phyloP scores from a whole-genome alignment of 2,797 vertebrate species.

The Lagorchestes hirsutus region DNA sequence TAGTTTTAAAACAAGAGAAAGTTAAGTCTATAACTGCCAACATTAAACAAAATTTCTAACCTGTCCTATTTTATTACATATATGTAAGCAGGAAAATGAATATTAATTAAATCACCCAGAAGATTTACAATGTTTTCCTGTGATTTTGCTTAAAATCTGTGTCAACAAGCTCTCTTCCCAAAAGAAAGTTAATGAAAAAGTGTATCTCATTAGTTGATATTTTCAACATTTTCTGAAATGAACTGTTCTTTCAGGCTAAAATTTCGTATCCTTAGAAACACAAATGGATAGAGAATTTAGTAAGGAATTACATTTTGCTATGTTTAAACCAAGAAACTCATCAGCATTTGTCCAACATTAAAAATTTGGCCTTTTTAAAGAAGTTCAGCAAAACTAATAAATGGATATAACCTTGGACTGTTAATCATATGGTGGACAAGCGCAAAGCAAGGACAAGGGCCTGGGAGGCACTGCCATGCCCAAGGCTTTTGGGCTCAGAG shows the following conservation, averaged over 20 bases:
- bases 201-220: slow-evolving; percentile 47
- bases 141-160: slow-evolving; percentile 48
- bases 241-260: slow-evolving; percentile 51
- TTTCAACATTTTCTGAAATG: slow-evolving; percentile 46
- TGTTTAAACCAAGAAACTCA: slow-evolving; percentile 36
- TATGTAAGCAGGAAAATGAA: slow-evolving; percentile 60
- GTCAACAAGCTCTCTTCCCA: slow-evolving; percentile 49
- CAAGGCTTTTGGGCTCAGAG: too few relatives aligned
- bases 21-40: slow-evolving; percentile 32
- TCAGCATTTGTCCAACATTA: slow-evolving; percentile 34
- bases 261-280: not conserved
- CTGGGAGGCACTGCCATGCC: too few relatives aligned
- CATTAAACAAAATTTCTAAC: slow-evolving; percentile 47
- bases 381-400: slow-evolving; percentile 1
- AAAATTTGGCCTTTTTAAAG: slow-evolving; percentile 48
- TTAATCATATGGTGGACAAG: not conserved
- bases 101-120: slow-evolving; percentile 31
- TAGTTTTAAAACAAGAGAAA: not conserved
- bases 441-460: too few relatives aligned
- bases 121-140: slow-evolving; percentile 42
- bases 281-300: slow-evolving; percentile 38
- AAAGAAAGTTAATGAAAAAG: slow-evolving; percentile 15
- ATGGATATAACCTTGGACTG: not conserved
- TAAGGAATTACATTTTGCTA: slow-evolving; percentile 44
- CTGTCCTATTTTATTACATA: slow-evolving; percentile 33